A percentile compares a stretch with the other conserved stretches of the same genome.
These are phyloP conservation scores for Drosophila nasuta DNA, from an alignment of 1,140 invertebrate genomes.

Conservation along the genomic window DNA sequence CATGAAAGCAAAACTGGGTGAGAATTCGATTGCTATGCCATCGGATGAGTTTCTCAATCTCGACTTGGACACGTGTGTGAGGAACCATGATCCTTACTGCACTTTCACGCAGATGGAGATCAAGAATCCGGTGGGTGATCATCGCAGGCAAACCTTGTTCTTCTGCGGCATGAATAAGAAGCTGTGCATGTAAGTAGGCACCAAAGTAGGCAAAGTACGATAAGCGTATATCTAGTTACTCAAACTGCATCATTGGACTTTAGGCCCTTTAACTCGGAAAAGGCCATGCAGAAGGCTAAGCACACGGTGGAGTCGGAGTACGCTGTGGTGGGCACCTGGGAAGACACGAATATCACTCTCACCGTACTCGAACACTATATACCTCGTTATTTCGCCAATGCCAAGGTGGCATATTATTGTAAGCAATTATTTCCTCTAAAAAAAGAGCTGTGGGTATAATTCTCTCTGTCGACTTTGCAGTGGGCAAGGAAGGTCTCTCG, in stretches of 20 bases:
- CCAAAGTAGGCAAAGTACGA: background rate
- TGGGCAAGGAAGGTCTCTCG: conserved; percentile 69
- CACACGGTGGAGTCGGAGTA: conserved; percentile 93
- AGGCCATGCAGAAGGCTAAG: conserved; percentile 93
- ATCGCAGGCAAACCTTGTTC: conserved; percentile 92
- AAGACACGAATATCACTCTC: conserved; percentile 94
- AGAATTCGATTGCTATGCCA: conserved; percentile 90
- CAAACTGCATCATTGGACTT: background rate
- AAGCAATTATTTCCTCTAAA: conserved; percentile 67
- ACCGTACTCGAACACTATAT: conserved; percentile 93
- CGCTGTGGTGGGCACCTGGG: conserved; percentile 94
- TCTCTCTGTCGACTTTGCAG: conserved; percentile 56
- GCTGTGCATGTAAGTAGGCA: conserved; percentile 91
- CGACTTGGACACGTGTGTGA: conserved; percentile 95
- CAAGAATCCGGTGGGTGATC: conserved; percentile 93
- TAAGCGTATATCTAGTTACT: background rate
- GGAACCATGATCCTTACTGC: conserved; percentile 92
- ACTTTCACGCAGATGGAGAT: conserved; percentile 92
- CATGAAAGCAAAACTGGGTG: conserved; percentile 93
- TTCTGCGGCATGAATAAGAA: conserved; percentile 94
- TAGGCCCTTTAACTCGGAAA: conserved; percentile 93
- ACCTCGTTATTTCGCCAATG: conserved; percentile 92
- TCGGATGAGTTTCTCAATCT: conserved; percentile 94
- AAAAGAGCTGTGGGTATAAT: background rate
- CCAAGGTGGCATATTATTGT: conserved; percentile 92